Evolutionary conservation across 30 jellyfish, hydroid and myxozoan genomes (phyloP), one percentile per base, ranked within the genome.

Genomic region (Chrysaora quinquecirrha): DNA sequence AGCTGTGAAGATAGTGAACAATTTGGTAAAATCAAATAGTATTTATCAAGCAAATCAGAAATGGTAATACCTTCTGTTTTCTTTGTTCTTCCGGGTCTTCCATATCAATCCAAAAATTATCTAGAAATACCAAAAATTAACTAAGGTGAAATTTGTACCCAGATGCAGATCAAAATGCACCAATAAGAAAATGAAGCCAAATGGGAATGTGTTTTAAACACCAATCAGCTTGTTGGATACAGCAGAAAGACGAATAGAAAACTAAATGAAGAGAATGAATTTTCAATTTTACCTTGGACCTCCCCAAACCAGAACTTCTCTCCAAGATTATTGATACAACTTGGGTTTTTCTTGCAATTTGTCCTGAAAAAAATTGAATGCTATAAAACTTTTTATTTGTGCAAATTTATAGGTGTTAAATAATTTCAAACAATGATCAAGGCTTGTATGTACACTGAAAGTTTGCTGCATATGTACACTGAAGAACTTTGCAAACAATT

Each of bases 291-390:
- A 90, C 97, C 97, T 84, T 90, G 83, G 78, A 90, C 77, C 19
- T 76, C 90, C 22, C 82, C 72, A 63, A 77, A 65, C 97, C 97
- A 90, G 35, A 90, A 90, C 46, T 73, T 76, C 72, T 90, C 97
- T 21, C 97, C 97, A 48, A 90, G 81, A 14, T 73, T 38, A 27
- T 84, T 76, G 61, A 61, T 83, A 56, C 97, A 90, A 64, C 63
- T 90, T 24, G 95, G 96, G 46, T 90, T 90, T 64, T 78, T 83
- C 89, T 82, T 84, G 64, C 97, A 90, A 75, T 90, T 90, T 18
- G 79, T 63, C 47, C 97, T 90, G 34, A 47, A 73, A 64, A 1
- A 0, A 25, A 46, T 0, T 38, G 28, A 46, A 38, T 23, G 1
- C 48, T 18, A 48, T 7, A 73, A 48, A n/a, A n/a, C n/a, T n/a